Conservation (phyloP, 1,140 invertebrate species). For the Telenomus remus region DNA sequence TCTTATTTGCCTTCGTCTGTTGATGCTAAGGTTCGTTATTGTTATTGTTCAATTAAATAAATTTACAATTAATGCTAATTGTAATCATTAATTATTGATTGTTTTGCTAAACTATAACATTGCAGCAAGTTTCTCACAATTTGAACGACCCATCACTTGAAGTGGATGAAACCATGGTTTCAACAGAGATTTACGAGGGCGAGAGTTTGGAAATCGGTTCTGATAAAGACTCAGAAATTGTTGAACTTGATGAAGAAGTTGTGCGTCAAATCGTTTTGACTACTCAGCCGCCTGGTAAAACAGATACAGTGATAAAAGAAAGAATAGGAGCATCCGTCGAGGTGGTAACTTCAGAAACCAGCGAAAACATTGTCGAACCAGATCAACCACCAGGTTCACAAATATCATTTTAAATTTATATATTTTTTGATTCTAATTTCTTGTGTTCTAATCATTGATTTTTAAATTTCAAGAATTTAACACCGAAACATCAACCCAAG, state of each 20-base stretch:
- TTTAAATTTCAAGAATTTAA: no score
- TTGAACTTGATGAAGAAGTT: slow-evolving; percentile 32
- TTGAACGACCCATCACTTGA: slow-evolving; percentile 50
- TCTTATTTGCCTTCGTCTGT: slow-evolving; percentile 40
- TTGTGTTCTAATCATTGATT: no score
- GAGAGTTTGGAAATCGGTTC: slow-evolving; percentile 53
- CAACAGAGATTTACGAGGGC: slow-evolving; percentile 56
- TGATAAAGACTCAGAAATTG: slow-evolving; percentile 32
- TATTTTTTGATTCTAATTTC: no score
- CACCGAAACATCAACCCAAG: slow-evolving; percentile 34
- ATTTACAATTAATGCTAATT: no score
- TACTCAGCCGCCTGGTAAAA: slow-evolving; percentile 40
- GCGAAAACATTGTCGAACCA: no score
- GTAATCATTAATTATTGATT: no score
- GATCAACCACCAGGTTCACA: no score
- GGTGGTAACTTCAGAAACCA: slow-evolving; percentile 23
- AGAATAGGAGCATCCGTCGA: slow-evolving; percentile 34
- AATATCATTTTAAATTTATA: no score
- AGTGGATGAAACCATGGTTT: slow-evolving; percentile 58
- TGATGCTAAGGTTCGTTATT: slow-evolving; percentile 34
- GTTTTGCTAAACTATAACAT: background rate
- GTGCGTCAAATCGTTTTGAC: slow-evolving; percentile 66
- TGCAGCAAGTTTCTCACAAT: slow-evolving; percentile 28
- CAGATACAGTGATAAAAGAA: slow-evolving; percentile 26
- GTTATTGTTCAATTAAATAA: slow-evolving; percentile 5